phyloP scores from a whole-genome alignment of 2,797 vertebrate species.

The Urocyon cinereoargenteus region DNA sequence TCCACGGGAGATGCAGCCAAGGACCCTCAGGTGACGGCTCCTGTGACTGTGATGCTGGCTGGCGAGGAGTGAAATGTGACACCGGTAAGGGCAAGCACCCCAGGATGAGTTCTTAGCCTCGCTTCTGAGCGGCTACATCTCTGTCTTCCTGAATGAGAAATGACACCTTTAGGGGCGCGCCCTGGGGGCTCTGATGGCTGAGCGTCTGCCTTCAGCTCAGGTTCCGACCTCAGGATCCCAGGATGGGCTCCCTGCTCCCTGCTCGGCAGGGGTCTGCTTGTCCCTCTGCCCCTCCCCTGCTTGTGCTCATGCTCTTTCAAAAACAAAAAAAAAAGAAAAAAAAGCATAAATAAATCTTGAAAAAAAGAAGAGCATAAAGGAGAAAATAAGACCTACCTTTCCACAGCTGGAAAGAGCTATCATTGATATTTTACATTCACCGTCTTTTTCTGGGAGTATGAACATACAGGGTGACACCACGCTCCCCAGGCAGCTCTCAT shows the following conservation, averaged over 20 bases:
- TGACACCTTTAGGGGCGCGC: background rate
- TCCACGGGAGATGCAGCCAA: constrained; percentile 92
- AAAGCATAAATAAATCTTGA: background rate
- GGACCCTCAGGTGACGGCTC: constrained; percentile 92
- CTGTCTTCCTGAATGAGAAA: constrained; percentile 43
- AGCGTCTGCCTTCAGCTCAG: background rate
- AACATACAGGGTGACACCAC: accelerated
- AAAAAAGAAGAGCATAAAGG: constrained; percentile 2
- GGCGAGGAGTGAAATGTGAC: constrained; percentile 93
- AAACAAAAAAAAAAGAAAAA: too few species aligned
- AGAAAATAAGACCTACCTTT: background rate
- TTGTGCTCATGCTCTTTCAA: background rate
- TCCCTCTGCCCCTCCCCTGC: background rate
- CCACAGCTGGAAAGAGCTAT: background rate
- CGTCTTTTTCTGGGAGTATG: background rate
- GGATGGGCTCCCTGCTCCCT: background rate
- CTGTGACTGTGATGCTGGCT: constrained; percentile 93
- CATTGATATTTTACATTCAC: background rate
- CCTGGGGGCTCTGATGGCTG: background rate
- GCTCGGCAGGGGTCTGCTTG: background rate
- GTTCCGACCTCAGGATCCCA: background rate
- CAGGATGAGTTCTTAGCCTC: background rate
- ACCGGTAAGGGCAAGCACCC: constrained; percentile 81
- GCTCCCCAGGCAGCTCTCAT: background rate
- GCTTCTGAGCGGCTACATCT: background rate